Evolutionary conservation across 2,113 vertebrate species (phyloP).

Genomic region (Chlorodrepanis virens): DNA sequence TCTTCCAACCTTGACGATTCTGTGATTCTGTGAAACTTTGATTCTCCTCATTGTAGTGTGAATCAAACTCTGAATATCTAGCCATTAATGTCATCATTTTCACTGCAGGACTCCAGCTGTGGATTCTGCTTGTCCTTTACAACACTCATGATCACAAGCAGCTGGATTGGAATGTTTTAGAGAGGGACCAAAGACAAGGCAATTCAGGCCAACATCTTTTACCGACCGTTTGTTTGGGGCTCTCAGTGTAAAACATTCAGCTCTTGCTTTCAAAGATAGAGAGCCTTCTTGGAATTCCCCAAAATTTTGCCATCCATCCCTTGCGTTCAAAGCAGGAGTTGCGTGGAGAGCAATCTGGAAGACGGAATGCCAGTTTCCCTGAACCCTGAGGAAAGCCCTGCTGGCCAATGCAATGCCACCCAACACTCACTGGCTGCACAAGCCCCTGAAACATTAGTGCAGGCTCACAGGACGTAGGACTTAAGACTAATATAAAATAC

Average conservation of each 20-base stretch:
- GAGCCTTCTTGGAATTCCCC: neutral
- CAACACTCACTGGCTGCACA: neutral
- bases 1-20: neutral
- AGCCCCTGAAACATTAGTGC: neutral
- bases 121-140: neutral
- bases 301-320: neutral
- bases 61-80: neutral
- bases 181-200: neutral
- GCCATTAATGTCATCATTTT: neutral
- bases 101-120: neutral
- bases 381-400: neutral
- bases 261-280: neutral
- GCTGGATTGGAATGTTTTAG: neutral
- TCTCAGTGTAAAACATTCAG: neutral
- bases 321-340: neutral
- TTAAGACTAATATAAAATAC: neutral
- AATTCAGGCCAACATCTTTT: neutral
- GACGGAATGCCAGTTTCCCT: accelerated
- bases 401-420: neutral
- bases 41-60: neutral
- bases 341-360: neutral
- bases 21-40: neutral
- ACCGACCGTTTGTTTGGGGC: neutral
- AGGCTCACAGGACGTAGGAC: neutral
- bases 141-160: neutral